Evolutionary conservation across 2,888 invertebrate species (phyloP), one percentile per base, ranked within the genome.

Genomic region (Gastrophysa polygoni): DNA sequence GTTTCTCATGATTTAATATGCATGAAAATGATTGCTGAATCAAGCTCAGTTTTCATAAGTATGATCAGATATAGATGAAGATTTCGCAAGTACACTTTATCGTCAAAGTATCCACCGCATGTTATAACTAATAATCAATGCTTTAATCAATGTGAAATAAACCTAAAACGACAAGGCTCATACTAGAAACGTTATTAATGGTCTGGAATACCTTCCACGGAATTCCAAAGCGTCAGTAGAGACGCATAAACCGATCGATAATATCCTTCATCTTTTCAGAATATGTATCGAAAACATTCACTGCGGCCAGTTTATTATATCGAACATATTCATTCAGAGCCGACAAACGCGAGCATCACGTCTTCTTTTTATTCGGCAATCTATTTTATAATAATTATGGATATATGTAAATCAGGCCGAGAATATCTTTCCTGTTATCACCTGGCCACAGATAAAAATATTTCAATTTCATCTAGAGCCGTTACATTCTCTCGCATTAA

Each of bases 181-280:
- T 24, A 24, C 7, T 3, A 24, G 24, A 7, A 24, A 24, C 7
- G 7, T 24, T 24, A 24, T 24, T 24, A 7, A 24, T 24, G 24
- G 7, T 24, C 24, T 24, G 24, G 7, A 24, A 24, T 24, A 7
- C 24, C 32, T 24, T n/a, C 18, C 28, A 14, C 50, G 20, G 7
- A 54, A 54, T 54, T 43, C 43, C 24, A 16, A 54, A 54, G 21
- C 54, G 54, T 54, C 54, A 54, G 28, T n/a, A 20, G 17, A 28
- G 24, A 16, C 21, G 38, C 29, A 54, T 54, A 16, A 43, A 16
- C 38, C 28, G 54, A 43, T 43, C n/a, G 8, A 24, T 54, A 54
- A 54, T 43, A 24, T 43, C 28, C 18, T 54, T 54, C 20, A 54
- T 54, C 20, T 54, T 54, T 24, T 11, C 20, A 24, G 17, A 54